A percentile compares a stretch with the other conserved stretches of the same genome.
These are phyloP conservation scores for Saturnia japonica DNA, from an alignment of 2,888 invertebrate species.

Conservation along the genomic window DNA sequence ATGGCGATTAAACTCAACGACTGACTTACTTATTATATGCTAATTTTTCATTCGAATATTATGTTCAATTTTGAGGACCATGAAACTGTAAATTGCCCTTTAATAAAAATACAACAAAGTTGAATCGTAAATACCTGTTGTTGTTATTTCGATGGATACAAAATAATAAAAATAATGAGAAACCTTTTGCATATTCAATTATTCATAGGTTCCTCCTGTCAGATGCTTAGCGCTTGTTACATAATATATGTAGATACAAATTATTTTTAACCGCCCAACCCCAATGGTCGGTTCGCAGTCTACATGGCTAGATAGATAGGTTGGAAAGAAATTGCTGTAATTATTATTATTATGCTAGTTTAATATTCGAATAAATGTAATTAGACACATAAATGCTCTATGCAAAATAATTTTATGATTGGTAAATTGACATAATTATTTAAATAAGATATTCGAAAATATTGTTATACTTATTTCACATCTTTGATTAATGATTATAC, in stretches of 20 bases:
- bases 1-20: constrained; percentile 50
- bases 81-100: neutral
- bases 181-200: neutral
- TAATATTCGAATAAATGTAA: neutral
- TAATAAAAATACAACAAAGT: neutral
- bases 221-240: no score
- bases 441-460: neutral
- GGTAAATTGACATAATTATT: neutral
- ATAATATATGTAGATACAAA: no score
- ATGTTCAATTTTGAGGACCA: neutral
- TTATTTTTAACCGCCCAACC: no score
- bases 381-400: neutral
- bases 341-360: neutral
- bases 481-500: no score
- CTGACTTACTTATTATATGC: constrained; percentile 11
- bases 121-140: neutral
- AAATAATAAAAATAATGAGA: neutral
- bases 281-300: no score
- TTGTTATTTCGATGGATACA: neutral
- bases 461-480: neutral
- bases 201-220: neutral
- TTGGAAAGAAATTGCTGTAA: neutral
- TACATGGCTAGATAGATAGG: no score
- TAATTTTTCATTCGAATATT: neutral
- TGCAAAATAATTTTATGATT: neutral